Evolutionary conservation across 2,888 invertebrate species (phyloP).

Genomic region (Nymphalis polychloros): DNA sequence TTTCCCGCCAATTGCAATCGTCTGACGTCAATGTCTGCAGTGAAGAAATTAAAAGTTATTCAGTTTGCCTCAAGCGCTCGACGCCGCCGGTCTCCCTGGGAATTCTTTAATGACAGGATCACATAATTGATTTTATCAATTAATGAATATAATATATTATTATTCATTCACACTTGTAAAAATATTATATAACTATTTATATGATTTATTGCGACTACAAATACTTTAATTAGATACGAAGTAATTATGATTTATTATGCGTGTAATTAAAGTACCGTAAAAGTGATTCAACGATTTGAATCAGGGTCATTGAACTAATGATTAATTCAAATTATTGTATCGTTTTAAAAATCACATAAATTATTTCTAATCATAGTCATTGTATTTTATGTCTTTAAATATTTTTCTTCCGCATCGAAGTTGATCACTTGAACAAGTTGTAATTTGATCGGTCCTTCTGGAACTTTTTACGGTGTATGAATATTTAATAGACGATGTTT

Average conservation of each 20-base stretch:
- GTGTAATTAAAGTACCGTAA: too few species aligned
- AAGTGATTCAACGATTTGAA: too few species aligned
- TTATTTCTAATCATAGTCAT: slow-evolving; percentile 11
- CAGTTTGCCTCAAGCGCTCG: slow-evolving; percentile 69
- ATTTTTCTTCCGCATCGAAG: slow-evolving; percentile 38
- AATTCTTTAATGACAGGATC: slow-evolving; percentile 42
- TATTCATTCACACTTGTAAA: neutral
- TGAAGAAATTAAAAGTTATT: slow-evolving; percentile 78
- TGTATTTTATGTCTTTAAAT: slow-evolving; percentile 25
- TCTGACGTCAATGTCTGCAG: slow-evolving; percentile 71
- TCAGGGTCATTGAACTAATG: too few species aligned
- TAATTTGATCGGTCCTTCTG: slow-evolving; percentile 66
- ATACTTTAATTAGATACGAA: too few species aligned
- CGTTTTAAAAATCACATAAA: neutral
- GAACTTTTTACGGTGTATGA: slow-evolving; percentile 65
- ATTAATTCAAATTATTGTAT: neutral
- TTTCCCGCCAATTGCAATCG: slow-evolving; percentile 76
- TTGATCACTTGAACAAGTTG: slow-evolving; percentile 59
- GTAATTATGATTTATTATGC: too few species aligned
- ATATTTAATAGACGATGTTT: slow-evolving; percentile 63
- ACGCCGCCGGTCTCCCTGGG: slow-evolving; percentile 58
- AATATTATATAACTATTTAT: neutral
- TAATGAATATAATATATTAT: slow-evolving; percentile 15
- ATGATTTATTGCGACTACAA: neutral
- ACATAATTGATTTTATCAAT: slow-evolving; percentile 40